phyloP scores from a whole-genome alignment of 2,797 vertebrate species.

The Mallotus villosus region DNA sequence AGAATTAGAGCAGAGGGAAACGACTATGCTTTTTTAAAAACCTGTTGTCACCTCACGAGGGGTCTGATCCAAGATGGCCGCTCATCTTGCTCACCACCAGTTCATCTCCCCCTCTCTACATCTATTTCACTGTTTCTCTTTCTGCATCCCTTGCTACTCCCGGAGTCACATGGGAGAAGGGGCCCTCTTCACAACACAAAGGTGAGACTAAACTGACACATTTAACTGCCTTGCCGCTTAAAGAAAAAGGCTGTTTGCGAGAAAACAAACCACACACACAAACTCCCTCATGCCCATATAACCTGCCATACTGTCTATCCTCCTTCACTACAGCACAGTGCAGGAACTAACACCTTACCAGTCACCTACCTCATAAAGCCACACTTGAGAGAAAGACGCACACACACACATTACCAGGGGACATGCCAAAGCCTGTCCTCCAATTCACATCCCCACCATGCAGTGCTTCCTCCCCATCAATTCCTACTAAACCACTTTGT shows the following conservation, averaged over 20 bases:
- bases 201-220: constrained; percentile 1
- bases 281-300: neutral
- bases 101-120: neutral
- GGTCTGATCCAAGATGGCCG: too few species aligned
- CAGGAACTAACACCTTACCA: neutral
- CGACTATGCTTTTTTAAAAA: too few species aligned
- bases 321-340: neutral
- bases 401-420: constrained; percentile 14
- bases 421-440: constrained; percentile 42
- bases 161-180: neutral
- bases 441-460: constrained; percentile 53
- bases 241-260: neutral
- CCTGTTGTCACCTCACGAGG: too few species aligned
- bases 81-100: constrained; percentile 20
- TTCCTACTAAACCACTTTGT: neutral
- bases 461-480: neutral
- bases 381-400: neutral
- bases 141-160: constrained; percentile 13
- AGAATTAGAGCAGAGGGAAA: too few species aligned
- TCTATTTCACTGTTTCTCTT: constrained; percentile 6
- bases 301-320: neutral
- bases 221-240: constrained; percentile 38
- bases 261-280: neutral
- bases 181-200: neutral
- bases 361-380: too few species aligned